These are phyloP conservation scores for Drosophila tristis DNA, from an alignment of 1,140 invertebrate genomes.

Conservation along the genomic window DNA sequence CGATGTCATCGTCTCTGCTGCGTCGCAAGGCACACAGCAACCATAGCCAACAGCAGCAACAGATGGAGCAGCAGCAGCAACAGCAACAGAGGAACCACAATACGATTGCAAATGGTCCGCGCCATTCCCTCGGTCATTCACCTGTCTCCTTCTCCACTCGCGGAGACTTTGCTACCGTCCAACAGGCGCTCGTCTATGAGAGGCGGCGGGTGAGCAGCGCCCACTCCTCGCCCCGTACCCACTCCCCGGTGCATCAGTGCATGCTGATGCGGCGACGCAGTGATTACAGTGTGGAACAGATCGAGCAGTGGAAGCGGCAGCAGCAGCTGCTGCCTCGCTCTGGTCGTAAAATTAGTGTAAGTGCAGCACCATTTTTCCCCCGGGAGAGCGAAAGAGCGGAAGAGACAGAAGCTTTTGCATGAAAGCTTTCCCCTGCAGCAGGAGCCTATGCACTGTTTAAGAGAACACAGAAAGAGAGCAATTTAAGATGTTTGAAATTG, in stretches of 20 bases:
- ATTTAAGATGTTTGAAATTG: slow-evolving; percentile 16
- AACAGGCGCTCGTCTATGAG: slow-evolving; percentile 71
- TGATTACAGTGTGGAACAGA: slow-evolving; percentile 76
- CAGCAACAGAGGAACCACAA: slow-evolving; percentile 24
- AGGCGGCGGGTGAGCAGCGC: slow-evolving; percentile 59
- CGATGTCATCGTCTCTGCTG: slow-evolving; percentile 67
- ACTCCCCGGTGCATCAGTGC: slow-evolving; percentile 74
- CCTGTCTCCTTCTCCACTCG: slow-evolving; percentile 39
- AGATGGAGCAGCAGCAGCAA: slow-evolving; percentile 32
- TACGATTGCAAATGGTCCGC: slow-evolving; percentile 65
- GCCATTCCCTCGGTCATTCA: slow-evolving; percentile 71
- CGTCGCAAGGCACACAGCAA: slow-evolving; percentile 65
- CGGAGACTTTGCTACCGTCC: slow-evolving; percentile 43
- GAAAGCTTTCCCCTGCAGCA: slow-evolving; percentile 19
- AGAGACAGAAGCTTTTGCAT: slow-evolving; percentile 6
- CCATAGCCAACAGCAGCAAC: slow-evolving; percentile 34
- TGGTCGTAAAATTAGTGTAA: slow-evolving; percentile 74
- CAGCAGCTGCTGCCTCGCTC: slow-evolving; percentile 56
- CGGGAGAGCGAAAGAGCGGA: too few relatives aligned
- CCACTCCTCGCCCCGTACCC: slow-evolving; percentile 63
- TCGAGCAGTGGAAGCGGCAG: slow-evolving; percentile 74
- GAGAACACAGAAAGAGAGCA: slow-evolving; percentile 7
- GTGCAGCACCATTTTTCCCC: slow-evolving; percentile 14
- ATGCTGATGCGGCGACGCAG: slow-evolving; percentile 76
- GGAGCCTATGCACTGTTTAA: slow-evolving; percentile 18